phyloP scores from a whole-genome alignment of 2,113 vertebrate genomes.

The Tachuris rubrigastra region DNA sequence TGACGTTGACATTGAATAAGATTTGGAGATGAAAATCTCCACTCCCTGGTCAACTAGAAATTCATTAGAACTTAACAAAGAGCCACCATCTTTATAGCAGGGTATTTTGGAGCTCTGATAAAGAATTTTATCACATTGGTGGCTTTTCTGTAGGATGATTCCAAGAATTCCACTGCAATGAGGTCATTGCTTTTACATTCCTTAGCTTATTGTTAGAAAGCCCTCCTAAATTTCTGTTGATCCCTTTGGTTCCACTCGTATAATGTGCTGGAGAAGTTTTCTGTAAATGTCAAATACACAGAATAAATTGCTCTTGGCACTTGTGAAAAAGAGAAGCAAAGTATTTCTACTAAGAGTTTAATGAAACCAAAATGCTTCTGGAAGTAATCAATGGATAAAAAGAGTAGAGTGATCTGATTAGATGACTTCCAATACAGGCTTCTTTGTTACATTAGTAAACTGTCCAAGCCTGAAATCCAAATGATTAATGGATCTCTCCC shows the following conservation, averaged over 20 bases:
- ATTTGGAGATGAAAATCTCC: not conserved
- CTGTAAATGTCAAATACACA: not conserved
- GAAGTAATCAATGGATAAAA: slow-evolving; percentile 7
- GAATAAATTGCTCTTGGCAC: not conserved
- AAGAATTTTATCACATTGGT: not conserved
- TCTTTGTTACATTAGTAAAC: slow-evolving; percentile 13
- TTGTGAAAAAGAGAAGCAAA: slow-evolving; percentile 16
- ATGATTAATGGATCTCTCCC: not conserved
- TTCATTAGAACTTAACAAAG: not conserved
- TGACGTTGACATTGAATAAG: slow-evolving; percentile 14
- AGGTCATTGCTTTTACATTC: slow-evolving; percentile 11
- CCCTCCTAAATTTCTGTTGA: not conserved
- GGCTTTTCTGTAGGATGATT: not conserved
- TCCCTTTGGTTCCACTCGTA: slow-evolving; percentile 28
- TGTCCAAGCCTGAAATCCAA: not conserved
- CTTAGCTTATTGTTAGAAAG: not conserved
- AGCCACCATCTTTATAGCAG: not conserved
- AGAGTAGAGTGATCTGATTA: slow-evolving; percentile 28
- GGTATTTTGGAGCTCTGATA: not conserved
- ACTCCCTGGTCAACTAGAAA: not conserved
- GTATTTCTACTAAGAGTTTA: slow-evolving; percentile 19
- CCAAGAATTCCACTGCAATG: not conserved
- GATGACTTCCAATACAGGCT: slow-evolving; percentile 10
- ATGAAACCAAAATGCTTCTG: slow-evolving; percentile 17
- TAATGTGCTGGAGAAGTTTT: not conserved